Base-by-base conservation (phyloP, 2,113 vertebrate species). In the Rhineura floridana region DNA sequence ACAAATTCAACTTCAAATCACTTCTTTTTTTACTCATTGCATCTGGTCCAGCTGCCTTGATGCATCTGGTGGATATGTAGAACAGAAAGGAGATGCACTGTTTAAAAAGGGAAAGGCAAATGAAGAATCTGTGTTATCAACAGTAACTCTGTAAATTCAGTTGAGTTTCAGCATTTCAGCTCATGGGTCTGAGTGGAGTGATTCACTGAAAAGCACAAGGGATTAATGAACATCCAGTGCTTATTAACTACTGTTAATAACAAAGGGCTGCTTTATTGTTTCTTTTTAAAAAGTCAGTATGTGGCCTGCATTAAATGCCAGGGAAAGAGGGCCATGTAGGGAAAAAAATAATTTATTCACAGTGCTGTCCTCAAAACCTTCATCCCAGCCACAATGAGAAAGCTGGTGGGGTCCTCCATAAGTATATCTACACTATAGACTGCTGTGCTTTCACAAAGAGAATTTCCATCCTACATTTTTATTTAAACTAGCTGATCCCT, bases 191-290 rank as follows among this genome's bases (percentile, higher is more conserved):
- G 23, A 62, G 23, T 48, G 81, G 62, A 83, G 62, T 83, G 63
- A 83, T 46, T 83, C 15, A 48, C n/a, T 48, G 62, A 88, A 69
- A 85, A 93, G 81, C 85, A 81, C 0, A 3, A 55, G 42, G 62
- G 88, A 77, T 92, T 94, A 88, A 92, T 93, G 93, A 90, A 67
- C 86, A 93, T 21, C 86, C 92, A 93, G 83, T 87, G 86, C 55
- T 89, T 55, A 81, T 93, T 87, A 89, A 77, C 48, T 92, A 90
- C 93, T 91, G 83, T 92, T 90, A 86, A 93, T 95, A 90, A 67
- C 84, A 87, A 28, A 89, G 78, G 85, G 91, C 86, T 84, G 39
- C 89, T 92, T 94, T 94, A 94, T 93, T 93, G 93, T 84, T 21
- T 77, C 55, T 59, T 59, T 59, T 39, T 23, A 59, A 79, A 28